Base-by-base conservation (phyloP, 2,113 vertebrate genomes). In the Apistogramma diplotaenia region DNA sequence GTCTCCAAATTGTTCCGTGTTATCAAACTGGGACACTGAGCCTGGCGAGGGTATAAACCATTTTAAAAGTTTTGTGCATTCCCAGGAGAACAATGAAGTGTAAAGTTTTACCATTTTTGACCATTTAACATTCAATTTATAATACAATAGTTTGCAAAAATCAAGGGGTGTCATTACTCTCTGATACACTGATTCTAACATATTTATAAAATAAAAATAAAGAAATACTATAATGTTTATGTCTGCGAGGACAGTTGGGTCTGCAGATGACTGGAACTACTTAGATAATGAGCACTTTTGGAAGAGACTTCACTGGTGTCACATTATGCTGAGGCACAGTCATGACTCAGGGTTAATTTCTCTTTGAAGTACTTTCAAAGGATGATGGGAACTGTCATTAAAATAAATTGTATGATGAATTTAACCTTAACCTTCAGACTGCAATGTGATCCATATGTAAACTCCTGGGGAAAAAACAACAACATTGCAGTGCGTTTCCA, bases 391-490 rank as follows among this genome's bases (percentile, higher is more conserved):
- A 3, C 18, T 9, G 49, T n/a, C 18, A 53, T 8, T n/a, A 29
- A 70, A 29, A 49, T 49, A 70, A 49, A 2, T 23, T 49, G 62
- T 16, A 49, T 40, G 5, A 49, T 12, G 62, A 70, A 43, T 49
- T 67, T 49, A 46, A 25, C 5, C 3, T 19, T 49, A 70, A 3
- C 40, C 62, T 49, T 70, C 37, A 70, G 25, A 49, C 40, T 67
- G 23, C 62, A 67, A 49, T 49, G 49, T 49, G 62, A 67, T 49
- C 62, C 62, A 49, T 12, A 19, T 4, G 62, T 67, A 23, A 67
- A 49, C 3, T 0, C 3, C 16, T 1, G 23, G 15, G 16, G 3
- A 15, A 8, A 8, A 49, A 51, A 62, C 27, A 43, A 65, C 25
- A 29, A 13, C 43, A 29, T 70, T 51, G 6, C 65, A 51, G 25